These are phyloP conservation scores for Leptodactylus fallax DNA, from an alignment of 2,797 vertebrate genomes.

Conservation along the genomic window DNA sequence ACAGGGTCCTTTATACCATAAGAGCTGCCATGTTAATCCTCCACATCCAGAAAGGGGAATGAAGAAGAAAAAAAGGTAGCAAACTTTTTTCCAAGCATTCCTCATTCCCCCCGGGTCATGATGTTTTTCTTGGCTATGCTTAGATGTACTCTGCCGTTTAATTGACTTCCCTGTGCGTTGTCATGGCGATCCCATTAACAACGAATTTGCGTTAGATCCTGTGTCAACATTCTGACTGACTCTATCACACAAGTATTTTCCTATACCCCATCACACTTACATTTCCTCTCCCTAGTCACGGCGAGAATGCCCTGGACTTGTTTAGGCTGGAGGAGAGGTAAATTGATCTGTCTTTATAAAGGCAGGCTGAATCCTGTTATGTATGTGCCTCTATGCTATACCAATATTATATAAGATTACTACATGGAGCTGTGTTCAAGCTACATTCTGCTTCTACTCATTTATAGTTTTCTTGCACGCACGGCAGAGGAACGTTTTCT, in stretches of 20 bases:
- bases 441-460: neutral
- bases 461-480: too few relatives aligned
- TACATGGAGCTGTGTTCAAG: neutral
- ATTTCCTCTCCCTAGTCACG: slow-evolving; percentile 16
- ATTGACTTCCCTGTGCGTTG: slow-evolving; percentile 19
- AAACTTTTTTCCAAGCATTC: neutral
- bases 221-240: slow-evolving; percentile 43
- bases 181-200: slow-evolving; percentile 35
- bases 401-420: neutral
- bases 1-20: neutral
- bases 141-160: slow-evolving; percentile 21
- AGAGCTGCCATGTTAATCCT: slow-evolving; percentile 6
- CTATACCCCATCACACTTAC: slow-evolving; percentile 29
- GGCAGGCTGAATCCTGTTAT: slow-evolving; percentile 32
- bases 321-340: slow-evolving; percentile 31
- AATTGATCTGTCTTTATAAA: neutral
- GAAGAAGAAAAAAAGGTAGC: neutral
- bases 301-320: slow-evolving; percentile 10
- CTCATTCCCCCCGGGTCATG: neutral
- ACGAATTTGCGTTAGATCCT: slow-evolving; percentile 28
- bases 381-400: slow-evolving; percentile 7
- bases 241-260: slow-evolving; percentile 45
- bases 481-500: neutral
- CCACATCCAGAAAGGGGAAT: neutral
- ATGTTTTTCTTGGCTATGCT: slow-evolving; percentile 49